These are phyloP conservation scores for Corydoras sp. DNA, from an alignment of 2,113 vertebrate species.

Conservation along the genomic window DNA sequence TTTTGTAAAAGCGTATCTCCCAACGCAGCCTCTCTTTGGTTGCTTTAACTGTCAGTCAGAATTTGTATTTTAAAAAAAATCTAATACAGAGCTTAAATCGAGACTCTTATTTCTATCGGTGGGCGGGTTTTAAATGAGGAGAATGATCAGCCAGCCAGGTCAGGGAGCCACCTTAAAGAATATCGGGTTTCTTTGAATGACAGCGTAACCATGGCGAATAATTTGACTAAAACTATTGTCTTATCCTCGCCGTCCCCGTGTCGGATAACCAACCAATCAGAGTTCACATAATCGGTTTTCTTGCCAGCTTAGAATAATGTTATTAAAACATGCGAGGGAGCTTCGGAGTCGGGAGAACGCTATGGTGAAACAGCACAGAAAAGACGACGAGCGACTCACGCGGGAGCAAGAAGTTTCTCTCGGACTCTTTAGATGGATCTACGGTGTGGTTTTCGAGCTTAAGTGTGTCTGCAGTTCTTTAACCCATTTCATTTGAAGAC, in stretches of 20 bases:
- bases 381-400: constrained; percentile 61
- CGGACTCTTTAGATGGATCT: constrained; percentile 56
- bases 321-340: constrained; percentile 81
- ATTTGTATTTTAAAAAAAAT: constrained; percentile 31
- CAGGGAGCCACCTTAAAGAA: constrained; percentile 87
- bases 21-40: constrained; percentile 63
- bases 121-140: constrained; percentile 71
- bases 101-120: constrained; percentile 69
- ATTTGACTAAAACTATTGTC: constrained; percentile 99
- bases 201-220: constrained; percentile 99
- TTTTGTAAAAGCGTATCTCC: constrained; percentile 43
- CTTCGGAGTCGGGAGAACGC: constrained; percentile 66
- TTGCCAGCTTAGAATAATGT: constrained; percentile 99
- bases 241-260: constrained; percentile 93
- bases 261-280: constrained; percentile 99
- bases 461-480: constrained; percentile 55
- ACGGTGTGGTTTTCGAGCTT: constrained; percentile 53
- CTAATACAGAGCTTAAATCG: constrained; percentile 57
- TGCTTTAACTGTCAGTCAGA: constrained; percentile 79
- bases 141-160: constrained; percentile 80
- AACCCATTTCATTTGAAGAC: constrained; percentile 29
- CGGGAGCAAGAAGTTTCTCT: constrained; percentile 60
- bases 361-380: constrained; percentile 67
- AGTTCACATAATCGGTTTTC: constrained; percentile 88
- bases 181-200: constrained; percentile 96